Evolutionary conservation across 2,888 invertebrate species (phyloP).

Genomic region (Drosophila barbarae): DNA sequence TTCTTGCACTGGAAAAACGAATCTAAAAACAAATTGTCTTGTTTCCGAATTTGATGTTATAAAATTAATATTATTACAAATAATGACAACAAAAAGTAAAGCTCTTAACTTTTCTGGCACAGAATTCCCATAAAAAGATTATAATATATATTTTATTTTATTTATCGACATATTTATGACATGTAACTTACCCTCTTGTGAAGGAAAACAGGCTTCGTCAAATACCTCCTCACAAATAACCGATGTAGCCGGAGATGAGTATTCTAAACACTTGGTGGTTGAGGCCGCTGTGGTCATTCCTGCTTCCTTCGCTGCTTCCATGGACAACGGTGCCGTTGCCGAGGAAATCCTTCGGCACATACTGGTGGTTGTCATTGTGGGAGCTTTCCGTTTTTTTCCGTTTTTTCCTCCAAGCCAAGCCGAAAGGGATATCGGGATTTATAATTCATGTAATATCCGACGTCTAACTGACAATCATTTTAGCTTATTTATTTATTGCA

Average conservation of each 20-base stretch:
- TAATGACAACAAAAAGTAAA: neutral
- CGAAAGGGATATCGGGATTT: neutral
- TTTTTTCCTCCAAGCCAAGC: neutral
- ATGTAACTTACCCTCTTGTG: slow-evolving; percentile 85
- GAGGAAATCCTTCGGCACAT: slow-evolving; percentile 41
- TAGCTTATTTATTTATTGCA: neutral
- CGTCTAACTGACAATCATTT: slow-evolving; percentile 13
- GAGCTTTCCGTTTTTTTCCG: neutral
- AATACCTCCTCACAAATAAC: slow-evolving; percentile 91
- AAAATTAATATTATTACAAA: neutral
- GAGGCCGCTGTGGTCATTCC: slow-evolving; percentile 28
- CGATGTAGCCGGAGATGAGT: slow-evolving; percentile 72
- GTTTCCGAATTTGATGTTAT: neutral
- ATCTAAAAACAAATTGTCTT: too few species aligned
- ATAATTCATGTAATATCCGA: slow-evolving; percentile 10
- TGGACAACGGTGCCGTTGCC: slow-evolving; percentile 29
- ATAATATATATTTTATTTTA: neutral
- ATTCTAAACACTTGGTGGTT: slow-evolving; percentile 55
- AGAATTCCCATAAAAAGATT: too few species aligned
- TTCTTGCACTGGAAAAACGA: too few species aligned
- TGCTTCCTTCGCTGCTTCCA: slow-evolving; percentile 7
- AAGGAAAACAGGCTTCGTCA: slow-evolving; percentile 90
- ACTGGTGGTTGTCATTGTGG: slow-evolving; percentile 21
- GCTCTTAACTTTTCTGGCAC: neutral
- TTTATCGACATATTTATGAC: neutral